These are phyloP conservation scores for Tribolium castaneum DNA, from an alignment of 1,140 invertebrate genomes.

Conservation along the genomic window DNA sequence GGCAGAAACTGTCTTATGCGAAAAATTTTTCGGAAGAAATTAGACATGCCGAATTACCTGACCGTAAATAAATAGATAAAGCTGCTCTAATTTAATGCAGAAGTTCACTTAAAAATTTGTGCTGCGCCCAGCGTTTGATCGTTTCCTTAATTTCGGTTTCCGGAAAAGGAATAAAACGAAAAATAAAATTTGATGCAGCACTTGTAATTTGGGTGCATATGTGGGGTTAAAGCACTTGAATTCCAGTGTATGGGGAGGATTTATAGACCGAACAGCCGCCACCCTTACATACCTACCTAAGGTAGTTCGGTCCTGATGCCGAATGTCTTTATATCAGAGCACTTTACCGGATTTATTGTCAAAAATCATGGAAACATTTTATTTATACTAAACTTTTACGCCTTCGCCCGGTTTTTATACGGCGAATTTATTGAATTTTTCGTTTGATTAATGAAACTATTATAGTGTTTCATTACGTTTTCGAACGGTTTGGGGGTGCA, in stretches of 20 bases:
- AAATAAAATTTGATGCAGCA: slow-evolving; percentile 36
- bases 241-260: slow-evolving; percentile 46
- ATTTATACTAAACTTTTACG: slow-evolving; percentile 59
- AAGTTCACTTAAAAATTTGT: too few relatives aligned
- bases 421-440: not conserved
- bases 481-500: slow-evolving; percentile 2
- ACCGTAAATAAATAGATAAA: too few relatives aligned
- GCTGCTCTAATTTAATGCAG: too few relatives aligned
- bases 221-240: slow-evolving; percentile 41
- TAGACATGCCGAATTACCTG: too few relatives aligned
- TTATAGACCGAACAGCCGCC: slow-evolving; percentile 48
- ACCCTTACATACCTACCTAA: slow-evolving; percentile 48
- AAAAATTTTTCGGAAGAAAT: too few relatives aligned
- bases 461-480: not conserved
- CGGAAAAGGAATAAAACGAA: not conserved
- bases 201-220: slow-evolving; percentile 39
- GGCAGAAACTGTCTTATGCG: too few relatives aligned
- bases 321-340: slow-evolving; percentile 57
- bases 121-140: too few relatives aligned
- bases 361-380: slow-evolving; percentile 60
- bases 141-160: not conserved
- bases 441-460: slow-evolving; percentile 30
- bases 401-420: slow-evolving; percentile 49
- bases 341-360: slow-evolving; percentile 59
- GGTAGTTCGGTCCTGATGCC: slow-evolving; percentile 40